phyloP scores from a whole-genome alignment of 2,888 invertebrate genomes.

The Anticlea derivata region DNA sequence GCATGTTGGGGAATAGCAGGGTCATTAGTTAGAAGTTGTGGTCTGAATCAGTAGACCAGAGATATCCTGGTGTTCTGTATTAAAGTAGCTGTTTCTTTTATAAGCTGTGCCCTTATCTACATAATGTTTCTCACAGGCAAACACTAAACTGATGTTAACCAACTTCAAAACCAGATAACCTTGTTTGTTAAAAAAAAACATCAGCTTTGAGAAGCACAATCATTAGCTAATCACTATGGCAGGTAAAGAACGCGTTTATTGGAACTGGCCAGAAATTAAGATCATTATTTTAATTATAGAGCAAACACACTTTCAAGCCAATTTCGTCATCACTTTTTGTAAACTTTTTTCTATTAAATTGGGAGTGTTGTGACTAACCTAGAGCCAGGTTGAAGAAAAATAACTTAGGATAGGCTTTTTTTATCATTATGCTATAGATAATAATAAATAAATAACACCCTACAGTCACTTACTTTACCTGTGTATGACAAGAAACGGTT shows the following conservation, averaged over 20 bases:
- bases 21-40: not conserved
- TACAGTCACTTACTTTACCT: too few relatives aligned
- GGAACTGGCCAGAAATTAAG: slow-evolving; percentile 66
- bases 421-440: too few relatives aligned
- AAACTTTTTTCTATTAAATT: slow-evolving; percentile 25
- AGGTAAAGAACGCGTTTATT: slow-evolving; percentile 68
- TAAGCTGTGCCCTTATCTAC: slow-evolving; percentile 42
- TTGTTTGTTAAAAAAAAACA: slow-evolving; percentile 36
- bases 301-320: slow-evolving; percentile 58
- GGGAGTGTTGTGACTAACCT: slow-evolving; percentile 21
- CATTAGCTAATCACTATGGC: slow-evolving; percentile 70
- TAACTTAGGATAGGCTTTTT: not conserved
- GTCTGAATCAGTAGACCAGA: not conserved
- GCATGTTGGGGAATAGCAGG: not conserved
- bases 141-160: slow-evolving; percentile 65
- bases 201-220: slow-evolving; percentile 43
- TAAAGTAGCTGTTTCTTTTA: slow-evolving; percentile 1
- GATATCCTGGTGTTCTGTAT: not conserved
- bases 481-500: too few relatives aligned
- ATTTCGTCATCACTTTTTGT: slow-evolving; percentile 45
- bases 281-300: slow-evolving; percentile 79
- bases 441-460: too few relatives aligned
- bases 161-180: slow-evolving; percentile 54
- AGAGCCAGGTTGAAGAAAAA: slow-evolving; percentile 16
- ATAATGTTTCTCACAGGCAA: slow-evolving; percentile 55